Evolutionary conservation across 2,113 vertebrate genomes (phyloP), one percentile per base, ranked within the genome.

Genomic region (Cyprinus carpio): DNA sequence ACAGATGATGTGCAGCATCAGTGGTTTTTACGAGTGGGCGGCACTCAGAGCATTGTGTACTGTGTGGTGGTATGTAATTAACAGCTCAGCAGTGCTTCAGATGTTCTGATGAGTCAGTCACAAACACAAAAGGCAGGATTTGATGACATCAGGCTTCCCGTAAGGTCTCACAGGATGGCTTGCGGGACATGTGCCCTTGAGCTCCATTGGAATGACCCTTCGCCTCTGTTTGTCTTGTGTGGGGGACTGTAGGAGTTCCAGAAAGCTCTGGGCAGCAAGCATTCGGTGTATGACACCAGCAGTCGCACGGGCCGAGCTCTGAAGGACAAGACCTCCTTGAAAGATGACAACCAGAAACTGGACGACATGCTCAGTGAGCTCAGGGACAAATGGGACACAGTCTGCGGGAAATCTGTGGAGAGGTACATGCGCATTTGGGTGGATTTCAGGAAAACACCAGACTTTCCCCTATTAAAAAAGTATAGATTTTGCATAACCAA

Each of bases 371-470:
- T 99, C 76, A 99, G 97, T 82, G 98, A 99, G 80, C 96, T 99
- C 83, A 94, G 97, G 88, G 98, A 99, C 93, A 98, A 98, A 87
- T 99, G 98, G 98, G 98, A 99, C 92, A 99, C 98, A 0, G 95
- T 99, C 84, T 99, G 98, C 89, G 98, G 98, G 43, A 99, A 99
- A 89, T 99, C 98, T 23, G 95, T 99, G 54, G 98, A 99, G 93
- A 98, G 98, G 98, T 99, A 93, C 87, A 83, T 80, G 54, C 7
- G 9, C 56, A 60, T 60, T 60, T 60, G 20, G 23, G 56, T 60
- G 16, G 16, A 81, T 81, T 43, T 51, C 43, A 72, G 1, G 4
- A 58, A 58, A 58, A 58, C 20, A 10, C 25, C 25, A 11, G 9
- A 43, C 9, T 37, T 60, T 56, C 6, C 10, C 29, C 31, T 25